Base-by-base conservation (phyloP, 2,797 vertebrate species). In the Spinus olivaceus region DNA sequence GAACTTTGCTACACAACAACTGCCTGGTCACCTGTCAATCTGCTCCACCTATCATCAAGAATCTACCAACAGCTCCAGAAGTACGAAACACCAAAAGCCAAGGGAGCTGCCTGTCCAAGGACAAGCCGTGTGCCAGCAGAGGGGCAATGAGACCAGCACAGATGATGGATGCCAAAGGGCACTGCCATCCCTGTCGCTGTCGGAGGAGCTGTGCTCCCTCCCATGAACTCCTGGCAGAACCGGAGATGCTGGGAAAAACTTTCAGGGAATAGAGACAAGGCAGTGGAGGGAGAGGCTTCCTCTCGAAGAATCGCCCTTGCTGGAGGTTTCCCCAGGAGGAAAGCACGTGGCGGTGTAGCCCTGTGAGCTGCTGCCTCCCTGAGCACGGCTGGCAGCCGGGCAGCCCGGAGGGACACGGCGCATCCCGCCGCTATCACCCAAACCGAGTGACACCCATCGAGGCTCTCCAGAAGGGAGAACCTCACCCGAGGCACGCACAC, bases 241-340 rank as follows among this genome's bases (percentile, higher is more conserved):
- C 3, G 0, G 12, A 66, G 30, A 14, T 2, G 5, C 60, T 14
- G 30, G 20, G 32, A 49, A 42, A 79, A 78, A 83, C 82, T 78
- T 93, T 30, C 54, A 14, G 2, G 18, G 71, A 65, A 39, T 10
- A 39, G 61, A 49, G 67, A 21, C 0, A 19, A 66, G 39, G 74
- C 63, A 77, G 28, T 0, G 0, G 37, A 1, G 1, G 32, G 54
- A 83, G 14, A 73, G 4, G 28, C 20, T 64, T 61, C 65, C 56
- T 61, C 1, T 8, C 0, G 2, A 73, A 12, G 59, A 46, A 72
- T 51, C 0, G 0, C 25, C 69, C 60, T 51, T 1, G 2, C 5
- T 2, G 21, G 59, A 64, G 50, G 35, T 5, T 74, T 84, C 53
- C 59, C 54, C 6, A 0, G 15, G 72, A 86, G 41, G 49, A 44